Evolutionary conservation across 1,140 invertebrate species (phyloP).

Genomic region (Anoplophora glabripennis): DNA sequence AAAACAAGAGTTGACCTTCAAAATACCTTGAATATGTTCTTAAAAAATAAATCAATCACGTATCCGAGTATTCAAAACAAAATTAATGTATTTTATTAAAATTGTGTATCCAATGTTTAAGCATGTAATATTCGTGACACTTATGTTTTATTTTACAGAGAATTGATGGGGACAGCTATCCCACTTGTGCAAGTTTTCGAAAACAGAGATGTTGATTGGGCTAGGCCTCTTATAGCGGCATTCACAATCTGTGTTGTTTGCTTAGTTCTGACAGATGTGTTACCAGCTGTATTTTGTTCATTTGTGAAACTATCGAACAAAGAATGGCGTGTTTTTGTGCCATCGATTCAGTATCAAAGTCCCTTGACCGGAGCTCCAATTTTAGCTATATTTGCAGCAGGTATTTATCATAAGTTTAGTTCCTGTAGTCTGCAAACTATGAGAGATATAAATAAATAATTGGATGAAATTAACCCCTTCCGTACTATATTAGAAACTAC

Average conservation of each 20-base stretch:
- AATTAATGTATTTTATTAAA: too few relatives aligned
- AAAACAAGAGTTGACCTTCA: too few relatives aligned
- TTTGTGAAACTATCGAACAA: conserved; percentile 59
- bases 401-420: conserved; percentile 36
- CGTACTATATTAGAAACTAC: too few relatives aligned
- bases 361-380: conserved; percentile 63
- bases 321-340: conserved; percentile 62
- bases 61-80: too few relatives aligned
- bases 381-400: conserved; percentile 63
- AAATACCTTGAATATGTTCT: too few relatives aligned
- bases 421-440: too few relatives aligned
- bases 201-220: conserved; percentile 58
- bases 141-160: conserved; percentile 29
- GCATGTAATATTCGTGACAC: too few relatives aligned
- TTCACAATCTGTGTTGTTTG: conserved; percentile 59
- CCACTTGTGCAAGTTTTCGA: conserved; percentile 62
- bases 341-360: conserved; percentile 63
- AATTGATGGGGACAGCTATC: conserved; percentile 52
- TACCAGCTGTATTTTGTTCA: conserved; percentile 57
- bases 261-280: conserved; percentile 60
- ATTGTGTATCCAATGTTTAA: too few relatives aligned
- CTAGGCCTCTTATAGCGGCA: conserved; percentile 59
- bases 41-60: too few relatives aligned
- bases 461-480: too few relatives aligned
- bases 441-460: too few relatives aligned